These are phyloP conservation scores for Pogonocherus hispidulus DNA, from an alignment of 2,888 invertebrate species.

Conservation along the genomic window DNA sequence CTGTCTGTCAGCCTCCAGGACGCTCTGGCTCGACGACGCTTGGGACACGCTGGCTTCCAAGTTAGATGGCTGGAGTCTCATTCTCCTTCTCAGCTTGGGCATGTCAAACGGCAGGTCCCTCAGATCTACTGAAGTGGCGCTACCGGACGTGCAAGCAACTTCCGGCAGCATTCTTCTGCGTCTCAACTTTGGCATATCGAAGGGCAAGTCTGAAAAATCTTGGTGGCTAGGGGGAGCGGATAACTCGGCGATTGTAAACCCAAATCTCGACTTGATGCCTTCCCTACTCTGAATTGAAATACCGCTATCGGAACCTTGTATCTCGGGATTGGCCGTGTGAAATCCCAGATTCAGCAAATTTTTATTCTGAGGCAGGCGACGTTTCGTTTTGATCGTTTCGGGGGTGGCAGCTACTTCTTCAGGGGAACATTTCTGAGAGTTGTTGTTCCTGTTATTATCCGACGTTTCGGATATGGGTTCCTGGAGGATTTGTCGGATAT, in stretches of 20 bases:
- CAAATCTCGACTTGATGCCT: slow-evolving; percentile 76
- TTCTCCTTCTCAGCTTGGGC: slow-evolving; percentile 86
- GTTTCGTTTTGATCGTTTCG: slow-evolving; percentile 73
- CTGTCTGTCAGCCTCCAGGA: slow-evolving; percentile 79
- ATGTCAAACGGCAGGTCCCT: slow-evolving; percentile 91
- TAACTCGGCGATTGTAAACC: slow-evolving; percentile 58
- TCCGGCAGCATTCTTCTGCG: slow-evolving; percentile 77
- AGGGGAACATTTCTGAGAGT: slow-evolving; percentile 83
- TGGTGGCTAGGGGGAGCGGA: slow-evolving; percentile 74
- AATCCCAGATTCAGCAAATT: slow-evolving; percentile 80
- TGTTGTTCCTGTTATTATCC: slow-evolving; percentile 84
- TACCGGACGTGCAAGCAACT: slow-evolving; percentile 79
- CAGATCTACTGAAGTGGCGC: slow-evolving; percentile 82
- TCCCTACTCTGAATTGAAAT: slow-evolving; percentile 89
- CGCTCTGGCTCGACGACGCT: slow-evolving; percentile 86
- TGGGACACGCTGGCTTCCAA: slow-evolving; percentile 83
- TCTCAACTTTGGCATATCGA: slow-evolving; percentile 90
- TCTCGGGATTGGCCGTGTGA: slow-evolving; percentile 79
- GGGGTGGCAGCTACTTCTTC: slow-evolving; percentile 72
- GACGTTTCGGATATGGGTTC: slow-evolving; percentile 88
- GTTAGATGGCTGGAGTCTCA: slow-evolving; percentile 74
- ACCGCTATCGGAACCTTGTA: slow-evolving; percentile 90
- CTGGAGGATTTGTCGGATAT: slow-evolving; percentile 93
- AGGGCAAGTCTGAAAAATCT: slow-evolving; percentile 85
- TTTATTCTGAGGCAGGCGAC: slow-evolving; percentile 82